Base-by-base conservation (phyloP, 2,113 vertebrate species). In the Calyptommatus sinebrachiatus region DNA sequence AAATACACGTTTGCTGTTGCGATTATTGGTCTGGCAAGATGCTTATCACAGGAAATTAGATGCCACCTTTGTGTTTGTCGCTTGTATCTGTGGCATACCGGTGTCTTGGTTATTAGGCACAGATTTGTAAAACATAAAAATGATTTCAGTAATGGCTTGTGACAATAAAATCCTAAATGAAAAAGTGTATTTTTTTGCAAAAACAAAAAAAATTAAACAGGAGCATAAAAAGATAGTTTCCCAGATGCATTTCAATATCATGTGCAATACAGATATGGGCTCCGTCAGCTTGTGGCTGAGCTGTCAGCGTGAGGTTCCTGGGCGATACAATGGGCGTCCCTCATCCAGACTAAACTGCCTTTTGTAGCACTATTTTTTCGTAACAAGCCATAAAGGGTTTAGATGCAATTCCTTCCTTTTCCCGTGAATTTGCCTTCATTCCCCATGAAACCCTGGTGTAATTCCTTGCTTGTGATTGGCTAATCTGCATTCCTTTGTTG, bases 111-210 rank as follows among this genome's bases (percentile, higher is more conserved):
- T 83, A 90, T 88, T 86, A 87, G 1, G 8, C 0, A 2, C 62
- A 79, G 31, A 80, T 92, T 93, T 92, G 86, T 85, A 78, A 87
- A 91, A 89, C 77, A 84, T 79, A 63, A 1, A 82, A 88, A 85
- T 68, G 20, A 72, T 86, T 91, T 84, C 81, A 67, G 41, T 88
- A 90, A 87, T 76, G 83, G 31, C 74, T 78, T 0, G 0, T 71
- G 65, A 76, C n/a, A 78, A 48, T 70, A 76, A 69, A 69, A 77
- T 7, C 73, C 20, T 20, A 70, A 78, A 71, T 71, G 48, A 81
- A 31, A 0, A 0, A 29, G 29, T 73, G n/a, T 62, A 2, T 1
- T n/a, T 57, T 57, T 57, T 57, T 16, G 53, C 10, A 11, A 11
- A 11, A 11, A 11, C 29, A n/a, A 1, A 21, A 16, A 24, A 28